Evolutionary conservation across 2,113 vertebrate genomes (phyloP).

Genomic region (Eupsittula cactorum): DNA sequence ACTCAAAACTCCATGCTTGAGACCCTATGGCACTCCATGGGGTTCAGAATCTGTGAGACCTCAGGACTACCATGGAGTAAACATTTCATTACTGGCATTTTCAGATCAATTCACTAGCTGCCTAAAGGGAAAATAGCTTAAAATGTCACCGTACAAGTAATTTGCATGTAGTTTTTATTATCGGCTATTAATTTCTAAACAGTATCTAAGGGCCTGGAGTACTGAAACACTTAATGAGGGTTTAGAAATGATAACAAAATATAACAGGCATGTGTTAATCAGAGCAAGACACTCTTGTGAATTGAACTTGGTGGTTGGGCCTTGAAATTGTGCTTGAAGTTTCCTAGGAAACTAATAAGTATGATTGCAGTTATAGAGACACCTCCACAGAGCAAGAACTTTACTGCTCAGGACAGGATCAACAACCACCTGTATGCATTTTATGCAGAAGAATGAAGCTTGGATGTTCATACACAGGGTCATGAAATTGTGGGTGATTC

Average conservation of each 20-base stretch:
- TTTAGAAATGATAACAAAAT: neutral
- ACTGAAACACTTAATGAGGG: neutral
- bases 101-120: neutral
- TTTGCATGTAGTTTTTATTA: neutral
- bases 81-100: neutral
- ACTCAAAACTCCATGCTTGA: neutral
- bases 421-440: neutral
- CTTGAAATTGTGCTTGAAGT: neutral
- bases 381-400: neutral
- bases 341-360: neutral
- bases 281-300: neutral
- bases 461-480: neutral
- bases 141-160: neutral
- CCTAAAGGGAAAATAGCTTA: neutral
- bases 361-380: neutral
- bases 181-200: neutral
- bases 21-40: rapidly evolving
- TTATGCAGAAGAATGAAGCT: neutral
- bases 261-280: neutral
- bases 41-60: neutral
- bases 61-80: neutral
- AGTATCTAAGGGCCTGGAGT: neutral
- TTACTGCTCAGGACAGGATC: neutral
- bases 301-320: neutral
- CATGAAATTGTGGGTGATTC: neutral